Evolutionary conservation across 2,797 vertebrate species (phyloP), one percentile per base, ranked within the genome.

Genomic region (Tapirus indicus): DNA sequence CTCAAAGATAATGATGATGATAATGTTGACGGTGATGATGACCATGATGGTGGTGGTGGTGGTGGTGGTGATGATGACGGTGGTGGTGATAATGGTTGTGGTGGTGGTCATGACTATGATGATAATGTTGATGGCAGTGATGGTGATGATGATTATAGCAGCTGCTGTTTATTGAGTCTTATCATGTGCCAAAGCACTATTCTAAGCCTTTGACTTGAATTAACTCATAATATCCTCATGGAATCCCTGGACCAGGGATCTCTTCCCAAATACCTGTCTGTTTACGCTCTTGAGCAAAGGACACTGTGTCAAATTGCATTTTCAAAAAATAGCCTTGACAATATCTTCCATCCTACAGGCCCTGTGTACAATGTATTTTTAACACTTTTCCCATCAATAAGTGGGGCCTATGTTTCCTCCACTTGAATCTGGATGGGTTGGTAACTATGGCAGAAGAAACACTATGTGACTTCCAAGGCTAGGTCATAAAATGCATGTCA

Each of bases 191-290:
- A 44, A 68, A 71, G 54, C 27, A 60, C 23, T 35, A 0, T 41
- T 87, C 58, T 77, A 66, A 95, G 6, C 12, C 56, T 91, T 54
- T 44, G 23, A 38, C 72, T 49, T 93, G 27, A 44, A 41, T 85
- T 62, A 68, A 86, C 13, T 64, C 52, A 71, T 8, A 54, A 23
- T 38, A 91, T 38, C 35, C 13, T 75, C 47, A 20, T 49, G n/a
- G 71, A 93, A 72, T 74, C 27, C 56, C 23, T 60, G 11, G 32
- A 71, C 29, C 2, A 29, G 17, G 12, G 5, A 41, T 78, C 44
- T 84, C 35, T 60, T 77, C 66, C 82, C 27, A 60, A 88, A 54
- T 27, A 38, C n/a, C 29, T 68, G 17, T 35, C 60, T n/a, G 13
- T 1, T 58, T 62, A 29, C 27, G 56, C 32, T 93, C 64, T 35